These are phyloP conservation scores for Phyllopteryx taeniolatus DNA, from an alignment of 2,113 vertebrate genomes.

Conservation along the genomic window DNA sequence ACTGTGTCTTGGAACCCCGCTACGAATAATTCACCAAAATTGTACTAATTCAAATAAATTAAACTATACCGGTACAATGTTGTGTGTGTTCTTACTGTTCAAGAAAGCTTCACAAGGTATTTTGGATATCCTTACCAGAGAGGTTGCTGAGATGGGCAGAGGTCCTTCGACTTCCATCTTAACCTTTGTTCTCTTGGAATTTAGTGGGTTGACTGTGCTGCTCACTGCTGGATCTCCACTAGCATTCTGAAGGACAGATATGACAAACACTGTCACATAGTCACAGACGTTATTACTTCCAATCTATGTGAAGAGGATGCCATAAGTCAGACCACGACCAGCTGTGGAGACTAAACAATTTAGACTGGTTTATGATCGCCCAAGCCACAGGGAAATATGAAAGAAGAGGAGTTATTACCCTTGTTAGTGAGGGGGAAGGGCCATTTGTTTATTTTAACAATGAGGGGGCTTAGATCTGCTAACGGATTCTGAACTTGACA, in stretches of 20 bases:
- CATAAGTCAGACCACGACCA: slow-evolving; percentile 55
- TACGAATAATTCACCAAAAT: not conserved
- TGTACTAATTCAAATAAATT: not conserved
- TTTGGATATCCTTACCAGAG: slow-evolving; percentile 48
- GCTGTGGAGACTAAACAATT: slow-evolving; percentile 73
- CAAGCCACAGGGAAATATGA: slow-evolving; percentile 68
- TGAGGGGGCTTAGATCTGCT: slow-evolving; percentile 59
- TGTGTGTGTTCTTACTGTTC: not conserved
- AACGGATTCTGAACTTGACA: slow-evolving; percentile 48
- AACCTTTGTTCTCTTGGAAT: slow-evolving; percentile 91
- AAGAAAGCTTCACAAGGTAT: not conserved
- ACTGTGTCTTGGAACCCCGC: too few relatives aligned
- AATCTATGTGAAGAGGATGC: slow-evolving; percentile 11
- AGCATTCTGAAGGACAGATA: slow-evolving; percentile 73
- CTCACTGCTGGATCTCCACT: slow-evolving; percentile 92
- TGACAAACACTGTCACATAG: slow-evolving; percentile 1
- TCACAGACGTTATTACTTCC: slow-evolving; percentile 10
- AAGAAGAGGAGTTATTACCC: slow-evolving; percentile 61
- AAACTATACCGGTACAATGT: not conserved
- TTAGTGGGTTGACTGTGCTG: slow-evolving; percentile 91
- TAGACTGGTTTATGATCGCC: slow-evolving; percentile 62
- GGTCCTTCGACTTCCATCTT: slow-evolving; percentile 84
- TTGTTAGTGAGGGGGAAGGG: not conserved
- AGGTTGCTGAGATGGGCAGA: slow-evolving; percentile 67
- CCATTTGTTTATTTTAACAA: not conserved